These are phyloP conservation scores for Alouatta palliata DNA, from an alignment of 2,113 vertebrate genomes.

Conservation along the genomic window DNA sequence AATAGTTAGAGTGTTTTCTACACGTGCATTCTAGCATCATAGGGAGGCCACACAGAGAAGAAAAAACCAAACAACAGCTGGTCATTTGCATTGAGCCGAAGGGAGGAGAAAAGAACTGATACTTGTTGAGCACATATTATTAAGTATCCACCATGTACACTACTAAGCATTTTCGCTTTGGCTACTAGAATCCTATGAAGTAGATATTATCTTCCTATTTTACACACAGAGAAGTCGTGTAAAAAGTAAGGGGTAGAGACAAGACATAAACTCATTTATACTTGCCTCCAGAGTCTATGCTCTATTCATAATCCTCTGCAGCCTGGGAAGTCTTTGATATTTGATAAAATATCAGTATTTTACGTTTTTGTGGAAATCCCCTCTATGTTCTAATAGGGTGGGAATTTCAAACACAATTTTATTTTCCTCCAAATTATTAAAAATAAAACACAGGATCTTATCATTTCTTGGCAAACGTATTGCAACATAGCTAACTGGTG, in stretches of 20 bases:
- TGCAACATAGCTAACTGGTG: neutral
- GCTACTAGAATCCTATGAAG: neutral
- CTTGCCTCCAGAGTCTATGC: neutral
- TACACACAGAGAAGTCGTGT: neutral
- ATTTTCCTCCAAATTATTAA: conserved; percentile 23
- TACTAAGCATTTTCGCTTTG: neutral
- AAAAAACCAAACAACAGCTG: neutral
- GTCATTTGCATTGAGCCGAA: neutral
- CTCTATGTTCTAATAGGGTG: neutral
- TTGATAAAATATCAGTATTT: neutral
- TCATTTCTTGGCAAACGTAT: neutral
- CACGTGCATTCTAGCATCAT: neutral
- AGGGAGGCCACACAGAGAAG: neutral
- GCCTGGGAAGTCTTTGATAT: neutral
- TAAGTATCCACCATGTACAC: neutral
- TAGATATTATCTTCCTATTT: neutral
- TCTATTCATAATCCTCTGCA: neutral
- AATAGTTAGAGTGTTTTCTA: neutral
- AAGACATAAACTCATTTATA: neutral
- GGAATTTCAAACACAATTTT: conserved; percentile 4
- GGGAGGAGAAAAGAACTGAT: neutral
- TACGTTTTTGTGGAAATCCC: neutral
- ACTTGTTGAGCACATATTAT: neutral
- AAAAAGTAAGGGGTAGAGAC: neutral
- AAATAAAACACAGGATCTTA: neutral